Base-by-base conservation (phyloP, 2,888 invertebrate species). In the Phoenoteleia sp. region DNA sequence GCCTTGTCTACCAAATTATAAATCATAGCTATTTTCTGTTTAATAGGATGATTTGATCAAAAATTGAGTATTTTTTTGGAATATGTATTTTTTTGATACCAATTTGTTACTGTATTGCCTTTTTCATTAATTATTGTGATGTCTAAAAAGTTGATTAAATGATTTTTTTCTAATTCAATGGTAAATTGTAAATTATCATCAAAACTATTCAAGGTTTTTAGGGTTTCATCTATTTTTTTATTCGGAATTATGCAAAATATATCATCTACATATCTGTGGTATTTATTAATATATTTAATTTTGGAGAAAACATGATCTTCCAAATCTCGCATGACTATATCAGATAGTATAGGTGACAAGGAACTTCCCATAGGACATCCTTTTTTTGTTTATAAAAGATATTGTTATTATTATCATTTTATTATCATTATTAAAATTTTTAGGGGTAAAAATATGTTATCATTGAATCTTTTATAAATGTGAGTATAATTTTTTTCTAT, bases 161-260 rank as follows among this genome's bases (percentile, higher is more conserved):
- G 36, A 67, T 67, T 39, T 19, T 67, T n/a, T 36, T 67, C 36
- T n/a, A 67, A 11, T 67, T 52, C 67, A 19, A 17, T 15, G 9
- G 52, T 67, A 25, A 67, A 67, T 36, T 67, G 13, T 36, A 67
- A 15, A 36, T 66, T 49, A 13, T 15, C 9, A 11, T 64, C 36
- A 9, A 19, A 45, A 11, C 3, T 21, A 13, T 64, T 64, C 17
- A 64, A 64, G 5, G 21, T 29, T 2, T 56, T 4, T 9, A 56
- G 2, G 2, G 13, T 11, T 64, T 64, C 27, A 2, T 25, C 11
- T 11, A 42, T 25, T 42, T 39, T 47, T 1, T 45, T 13, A 11
- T 6, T n/a, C n/a, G 21, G 47, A 6, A 27, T 45, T 25, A 64
- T 25, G 11, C 27, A 25, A 17, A 64, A 64, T 9, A 42, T 25